A percentile compares a stretch with the other conserved stretches of the same genome.
phyloP scores from a whole-genome alignment of 2,113 vertebrate species.

The Cyanoramphus novaezelandiae region DNA sequence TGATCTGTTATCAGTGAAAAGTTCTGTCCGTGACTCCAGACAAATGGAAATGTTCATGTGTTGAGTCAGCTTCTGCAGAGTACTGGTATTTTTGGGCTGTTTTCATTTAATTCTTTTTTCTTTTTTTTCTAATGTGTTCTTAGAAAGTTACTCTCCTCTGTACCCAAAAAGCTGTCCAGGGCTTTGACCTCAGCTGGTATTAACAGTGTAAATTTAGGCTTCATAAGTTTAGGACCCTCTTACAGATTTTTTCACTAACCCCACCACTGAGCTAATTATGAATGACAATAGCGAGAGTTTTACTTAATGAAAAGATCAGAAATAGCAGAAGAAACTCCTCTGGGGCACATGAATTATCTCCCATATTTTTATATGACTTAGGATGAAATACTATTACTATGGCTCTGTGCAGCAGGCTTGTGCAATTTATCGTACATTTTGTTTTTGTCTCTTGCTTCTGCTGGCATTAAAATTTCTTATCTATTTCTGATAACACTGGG shows the following conservation, averaged over 20 bases:
- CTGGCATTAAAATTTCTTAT: neutral
- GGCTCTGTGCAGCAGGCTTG: neutral
- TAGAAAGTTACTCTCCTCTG: neutral
- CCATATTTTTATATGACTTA: neutral
- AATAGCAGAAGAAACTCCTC: neutral
- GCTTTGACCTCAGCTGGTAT: neutral
- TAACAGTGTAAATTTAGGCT: neutral
- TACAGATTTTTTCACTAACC: neutral
- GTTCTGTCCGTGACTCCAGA: conserved; percentile 11
- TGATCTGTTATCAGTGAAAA: neutral
- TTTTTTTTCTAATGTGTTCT: neutral
- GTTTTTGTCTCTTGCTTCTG: neutral
- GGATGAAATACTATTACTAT: neutral
- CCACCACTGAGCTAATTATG: neutral
- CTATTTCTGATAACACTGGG: neutral
- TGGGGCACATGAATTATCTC: neutral
- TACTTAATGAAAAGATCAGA: neutral
- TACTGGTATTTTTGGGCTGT: neutral
- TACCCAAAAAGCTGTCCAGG: neutral
- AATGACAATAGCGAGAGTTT: neutral
- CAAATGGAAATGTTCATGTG: neutral
- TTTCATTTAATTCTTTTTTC: neutral
- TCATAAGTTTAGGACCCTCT: neutral
- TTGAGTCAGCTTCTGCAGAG: neutral
- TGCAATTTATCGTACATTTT: neutral